Percentiles rank a stretch among this genome's conserved stretches.
Evolutionary conservation across 2,888 invertebrate species (phyloP).

Genomic region (Fabriciana adippe): DNA sequence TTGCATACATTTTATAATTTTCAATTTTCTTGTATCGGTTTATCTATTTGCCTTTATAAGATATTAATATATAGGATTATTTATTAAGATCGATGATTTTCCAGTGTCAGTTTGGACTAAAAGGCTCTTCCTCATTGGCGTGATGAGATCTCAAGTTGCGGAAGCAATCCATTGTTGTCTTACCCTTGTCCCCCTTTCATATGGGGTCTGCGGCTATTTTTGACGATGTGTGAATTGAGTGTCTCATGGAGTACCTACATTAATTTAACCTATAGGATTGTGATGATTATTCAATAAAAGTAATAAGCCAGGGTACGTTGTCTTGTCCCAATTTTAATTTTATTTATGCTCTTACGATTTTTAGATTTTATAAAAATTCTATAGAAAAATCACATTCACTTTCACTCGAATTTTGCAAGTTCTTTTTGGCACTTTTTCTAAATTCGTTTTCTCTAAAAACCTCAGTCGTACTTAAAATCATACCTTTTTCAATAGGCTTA

Average conservation of each 20-base stretch:
- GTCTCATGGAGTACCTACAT: slow-evolving; percentile 38
- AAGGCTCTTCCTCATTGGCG: slow-evolving; percentile 55
- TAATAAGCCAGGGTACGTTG: too few relatives aligned
- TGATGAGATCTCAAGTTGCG: slow-evolving; percentile 67
- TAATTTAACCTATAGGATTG: slow-evolving; percentile 14
- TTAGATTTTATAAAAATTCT: too few relatives aligned
- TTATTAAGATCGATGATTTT: slow-evolving; percentile 20
- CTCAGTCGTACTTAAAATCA: too few relatives aligned
- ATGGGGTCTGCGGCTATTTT: slow-evolving; percentile 66
- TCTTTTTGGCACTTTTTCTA: too few relatives aligned
- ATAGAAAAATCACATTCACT: too few relatives aligned
- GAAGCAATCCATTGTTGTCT: slow-evolving; percentile 73
- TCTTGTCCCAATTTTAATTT: too few relatives aligned
- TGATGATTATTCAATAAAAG: too few relatives aligned
- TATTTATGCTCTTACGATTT: too few relatives aligned
- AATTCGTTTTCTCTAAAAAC: too few relatives aligned
- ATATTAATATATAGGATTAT: neutral
- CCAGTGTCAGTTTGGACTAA: slow-evolving; percentile 48
- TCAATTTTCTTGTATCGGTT: slow-evolving; percentile 5
- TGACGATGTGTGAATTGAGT: slow-evolving; percentile 66
- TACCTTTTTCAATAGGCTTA: too few relatives aligned
- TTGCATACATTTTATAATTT: slow-evolving; percentile 24
- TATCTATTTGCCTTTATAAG: neutral
- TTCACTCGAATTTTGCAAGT: too few relatives aligned
- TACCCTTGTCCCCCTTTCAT: slow-evolving; percentile 48